Conservation (phyloP, 2,113 vertebrate species). For the Sinocyclocheilus anshuiensis region DNA sequence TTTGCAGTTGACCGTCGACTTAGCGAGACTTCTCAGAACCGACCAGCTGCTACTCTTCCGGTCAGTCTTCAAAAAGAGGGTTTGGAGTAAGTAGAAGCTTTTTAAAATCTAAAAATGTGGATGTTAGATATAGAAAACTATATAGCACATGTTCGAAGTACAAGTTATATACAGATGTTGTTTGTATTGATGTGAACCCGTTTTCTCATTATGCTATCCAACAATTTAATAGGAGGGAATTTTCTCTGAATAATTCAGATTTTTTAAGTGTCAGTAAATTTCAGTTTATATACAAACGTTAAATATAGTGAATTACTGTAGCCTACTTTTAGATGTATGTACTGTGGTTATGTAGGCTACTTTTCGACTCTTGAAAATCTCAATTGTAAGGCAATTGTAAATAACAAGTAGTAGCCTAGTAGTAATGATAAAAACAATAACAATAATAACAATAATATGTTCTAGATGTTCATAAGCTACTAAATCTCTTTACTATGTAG, state of each 20-base stretch:
- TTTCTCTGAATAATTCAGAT: background rate
- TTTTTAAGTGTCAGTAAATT: background rate
- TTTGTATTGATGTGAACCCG: background rate
- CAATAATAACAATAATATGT: background rate
- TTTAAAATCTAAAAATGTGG: background rate
- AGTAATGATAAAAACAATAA: too few species aligned
- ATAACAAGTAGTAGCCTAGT: background rate
- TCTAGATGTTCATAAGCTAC: background rate
- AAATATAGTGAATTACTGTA: too few species aligned
- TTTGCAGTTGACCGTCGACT: conserved; percentile 83
- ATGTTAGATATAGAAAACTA: background rate
- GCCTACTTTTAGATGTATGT: too few species aligned
- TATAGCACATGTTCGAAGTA: background rate
- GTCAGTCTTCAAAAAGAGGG: background rate
- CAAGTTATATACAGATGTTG: background rate
- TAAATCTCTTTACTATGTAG: background rate
- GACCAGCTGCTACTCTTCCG: background rate
- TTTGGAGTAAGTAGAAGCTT: conserved; percentile 23
- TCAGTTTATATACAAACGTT: background rate
- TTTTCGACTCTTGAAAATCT: too few species aligned
- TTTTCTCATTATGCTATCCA: background rate
- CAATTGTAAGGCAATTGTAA: background rate
- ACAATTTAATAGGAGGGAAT: background rate
- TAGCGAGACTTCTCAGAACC: conserved; percentile 79
- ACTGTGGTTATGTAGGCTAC: too few species aligned